phyloP scores from a whole-genome alignment of 2,113 vertebrate genomes.

The Takifugu flavidus region DNA sequence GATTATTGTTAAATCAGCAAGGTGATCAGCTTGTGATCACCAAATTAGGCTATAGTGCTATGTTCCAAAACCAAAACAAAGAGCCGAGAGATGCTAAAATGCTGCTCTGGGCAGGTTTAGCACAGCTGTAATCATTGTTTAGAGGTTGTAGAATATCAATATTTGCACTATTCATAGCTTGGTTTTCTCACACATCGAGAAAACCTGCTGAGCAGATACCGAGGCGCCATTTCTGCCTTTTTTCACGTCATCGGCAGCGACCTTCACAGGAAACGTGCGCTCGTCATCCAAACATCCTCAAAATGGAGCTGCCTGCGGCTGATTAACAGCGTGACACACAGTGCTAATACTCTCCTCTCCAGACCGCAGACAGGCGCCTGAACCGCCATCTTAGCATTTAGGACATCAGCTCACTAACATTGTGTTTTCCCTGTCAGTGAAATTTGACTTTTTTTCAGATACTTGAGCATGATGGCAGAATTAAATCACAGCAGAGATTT shows the following conservation, averaged over 20 bases:
- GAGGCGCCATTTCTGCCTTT: constrained; percentile 16
- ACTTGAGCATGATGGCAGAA: too few species aligned
- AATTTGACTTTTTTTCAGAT: too few species aligned
- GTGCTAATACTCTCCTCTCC: constrained; percentile 19
- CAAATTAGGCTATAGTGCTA: too few species aligned
- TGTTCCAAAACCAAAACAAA: not conserved
- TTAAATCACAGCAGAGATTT: not conserved
- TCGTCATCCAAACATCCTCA: constrained; percentile 53
- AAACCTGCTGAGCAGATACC: too few species aligned
- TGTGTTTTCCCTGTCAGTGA: too few species aligned
- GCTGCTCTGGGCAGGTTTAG: too few species aligned
- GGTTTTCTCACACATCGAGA: too few species aligned
- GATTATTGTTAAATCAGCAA: too few species aligned
- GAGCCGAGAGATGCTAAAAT: not conserved
- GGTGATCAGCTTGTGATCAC: too few species aligned
- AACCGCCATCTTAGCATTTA: constrained; percentile 27
- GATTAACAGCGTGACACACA: not conserved
- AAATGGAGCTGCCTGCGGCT: constrained; percentile 30
- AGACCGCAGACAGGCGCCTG: not conserved
- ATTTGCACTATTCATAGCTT: not conserved
- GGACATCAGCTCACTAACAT: not conserved
- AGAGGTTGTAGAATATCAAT: too few species aligned
- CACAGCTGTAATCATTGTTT: too few species aligned
- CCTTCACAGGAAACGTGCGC: constrained; percentile 40
- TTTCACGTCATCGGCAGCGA: constrained; percentile 26